Evolutionary conservation across 2,797 vertebrate species (phyloP).

Genomic region (Micrastur ruficollis): DNA sequence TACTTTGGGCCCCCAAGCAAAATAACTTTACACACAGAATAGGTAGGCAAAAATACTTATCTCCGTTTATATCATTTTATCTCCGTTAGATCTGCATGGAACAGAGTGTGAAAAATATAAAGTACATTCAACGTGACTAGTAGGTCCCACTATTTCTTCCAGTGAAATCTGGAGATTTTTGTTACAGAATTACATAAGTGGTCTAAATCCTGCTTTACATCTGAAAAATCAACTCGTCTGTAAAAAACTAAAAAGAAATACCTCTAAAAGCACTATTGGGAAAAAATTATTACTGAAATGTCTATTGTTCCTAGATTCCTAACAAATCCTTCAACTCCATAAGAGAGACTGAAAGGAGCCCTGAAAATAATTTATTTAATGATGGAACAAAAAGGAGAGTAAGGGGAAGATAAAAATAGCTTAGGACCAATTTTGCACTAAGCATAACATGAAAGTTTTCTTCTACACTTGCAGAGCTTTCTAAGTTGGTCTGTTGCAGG

Average conservation of each 20-base stretch:
- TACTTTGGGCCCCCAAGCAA: slow-evolving; percentile 31
- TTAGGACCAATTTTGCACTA: neutral
- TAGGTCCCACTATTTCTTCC: neutral
- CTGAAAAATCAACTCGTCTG: neutral
- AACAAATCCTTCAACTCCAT: neutral
- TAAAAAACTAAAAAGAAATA: neutral
- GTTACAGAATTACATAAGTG: neutral
- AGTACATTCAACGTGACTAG: neutral
- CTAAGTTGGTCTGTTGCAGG: slow-evolving; percentile 51
- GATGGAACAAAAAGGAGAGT: neutral
- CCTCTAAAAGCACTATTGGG: neutral
- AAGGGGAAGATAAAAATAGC: slow-evolving; percentile 23
- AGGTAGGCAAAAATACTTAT: slow-evolving; percentile 42
- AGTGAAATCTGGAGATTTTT: neutral
- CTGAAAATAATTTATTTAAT: slow-evolving; percentile 10
- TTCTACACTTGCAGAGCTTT: neutral
- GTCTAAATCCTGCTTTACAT: neutral
- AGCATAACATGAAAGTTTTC: slow-evolving; percentile 25
- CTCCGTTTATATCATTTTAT: slow-evolving; percentile 22
- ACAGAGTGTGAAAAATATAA: neutral
- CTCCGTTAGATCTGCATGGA: neutral
- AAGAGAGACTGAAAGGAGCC: neutral
- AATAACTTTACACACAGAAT: slow-evolving; percentile 19
- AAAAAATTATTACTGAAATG: neutral
- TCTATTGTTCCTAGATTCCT: neutral